These are phyloP conservation scores for Himalopsyche phryganea DNA, from an alignment of 1,140 invertebrate genomes.

Conservation along the genomic window DNA sequence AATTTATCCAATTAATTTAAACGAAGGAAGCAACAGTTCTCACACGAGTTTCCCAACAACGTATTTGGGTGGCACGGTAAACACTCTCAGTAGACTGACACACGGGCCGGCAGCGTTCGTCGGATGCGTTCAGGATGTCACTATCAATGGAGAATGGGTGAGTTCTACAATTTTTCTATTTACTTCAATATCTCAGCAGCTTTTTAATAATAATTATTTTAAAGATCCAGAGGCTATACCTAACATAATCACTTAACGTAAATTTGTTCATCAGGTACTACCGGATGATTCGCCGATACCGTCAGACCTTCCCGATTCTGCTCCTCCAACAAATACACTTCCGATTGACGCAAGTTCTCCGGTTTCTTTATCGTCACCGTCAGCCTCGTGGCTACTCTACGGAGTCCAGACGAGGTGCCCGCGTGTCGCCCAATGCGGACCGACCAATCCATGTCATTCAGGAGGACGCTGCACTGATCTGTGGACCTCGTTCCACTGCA, in stretches of 20 bases:
- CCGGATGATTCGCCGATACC: constrained; percentile 29
- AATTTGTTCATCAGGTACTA: constrained; percentile 40
- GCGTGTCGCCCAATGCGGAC: constrained; percentile 74
- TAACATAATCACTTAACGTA: background rate
- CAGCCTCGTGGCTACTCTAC: constrained; percentile 36
- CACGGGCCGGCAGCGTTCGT: constrained; percentile 75
- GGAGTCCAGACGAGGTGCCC: constrained; percentile 66
- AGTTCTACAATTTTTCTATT: constrained; percentile 15
- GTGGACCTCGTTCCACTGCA: constrained; percentile 84
- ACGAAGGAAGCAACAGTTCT: constrained; percentile 67
- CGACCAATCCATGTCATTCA: constrained; percentile 79
- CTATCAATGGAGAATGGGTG: constrained; percentile 80
- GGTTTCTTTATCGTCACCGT: constrained; percentile 13
- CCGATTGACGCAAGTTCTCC: constrained; percentile 2
- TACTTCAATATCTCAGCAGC: too few species aligned
- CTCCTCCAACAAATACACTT: background rate
- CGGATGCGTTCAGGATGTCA: constrained; percentile 88
- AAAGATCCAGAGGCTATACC: background rate
- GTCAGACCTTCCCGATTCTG: constrained; percentile 1
- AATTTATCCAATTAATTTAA: constrained; percentile 79
- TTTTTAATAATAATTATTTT: background rate
- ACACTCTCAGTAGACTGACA: constrained; percentile 63
- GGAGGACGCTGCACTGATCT: constrained; percentile 83
- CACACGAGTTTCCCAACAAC: constrained; percentile 79
- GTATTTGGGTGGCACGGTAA: constrained; percentile 71